Percentiles rank a stretch among this genome's conserved stretches.
phyloP scores from a whole-genome alignment of 2,888 invertebrate genomes.

The Dilophus febrilis region DNA sequence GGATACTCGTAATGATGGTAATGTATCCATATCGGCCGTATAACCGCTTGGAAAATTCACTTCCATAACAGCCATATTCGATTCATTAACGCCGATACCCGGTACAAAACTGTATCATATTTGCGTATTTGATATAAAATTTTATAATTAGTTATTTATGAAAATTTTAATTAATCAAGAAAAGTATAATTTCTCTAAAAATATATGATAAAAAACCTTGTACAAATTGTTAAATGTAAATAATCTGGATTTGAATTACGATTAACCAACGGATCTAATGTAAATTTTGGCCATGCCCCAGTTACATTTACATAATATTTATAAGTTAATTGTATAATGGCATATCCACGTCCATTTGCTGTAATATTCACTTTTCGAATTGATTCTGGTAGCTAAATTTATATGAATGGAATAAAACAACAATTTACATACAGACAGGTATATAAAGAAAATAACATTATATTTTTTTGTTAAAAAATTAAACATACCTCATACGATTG shows the following conservation, averaged over 20 bases:
- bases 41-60: constrained; percentile 84
- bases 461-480: too few species aligned
- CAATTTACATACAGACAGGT: background rate
- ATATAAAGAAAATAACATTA: background rate
- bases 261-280: constrained; percentile 71
- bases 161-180: constrained; percentile 8
- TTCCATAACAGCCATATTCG: constrained; percentile 83
- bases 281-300: constrained; percentile 73
- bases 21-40: constrained; percentile 56
- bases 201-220: constrained; percentile 47
- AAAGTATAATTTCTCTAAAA: too few species aligned
- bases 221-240: constrained; percentile 65
- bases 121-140: background rate
- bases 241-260: constrained; percentile 58
- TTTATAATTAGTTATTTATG: background rate
- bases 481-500: constrained; percentile 55
- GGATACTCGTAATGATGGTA: constrained; percentile 39
- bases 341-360: constrained; percentile 66
- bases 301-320: constrained; percentile 73
- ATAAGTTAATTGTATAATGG: constrained; percentile 60
- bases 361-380: constrained; percentile 50
- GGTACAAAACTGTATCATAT: constrained; percentile 39
- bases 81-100: constrained; percentile 38
- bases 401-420: background rate
- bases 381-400: constrained; percentile 18